Conservation (phyloP, 2,797 vertebrate genomes). For the Chelonia mydas region DNA sequence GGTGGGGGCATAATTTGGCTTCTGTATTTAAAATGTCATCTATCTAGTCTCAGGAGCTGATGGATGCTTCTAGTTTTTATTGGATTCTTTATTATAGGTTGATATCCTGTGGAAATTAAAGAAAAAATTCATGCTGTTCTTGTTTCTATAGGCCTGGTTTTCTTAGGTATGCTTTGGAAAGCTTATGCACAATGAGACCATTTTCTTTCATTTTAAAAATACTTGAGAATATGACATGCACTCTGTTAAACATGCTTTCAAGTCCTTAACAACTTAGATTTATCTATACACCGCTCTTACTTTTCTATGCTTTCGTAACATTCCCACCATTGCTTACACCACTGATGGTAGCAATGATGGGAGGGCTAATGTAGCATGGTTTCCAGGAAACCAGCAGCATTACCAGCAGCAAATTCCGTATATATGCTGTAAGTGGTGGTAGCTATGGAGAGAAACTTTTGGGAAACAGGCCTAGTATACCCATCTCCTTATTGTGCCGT, state of each 20-base stretch:
- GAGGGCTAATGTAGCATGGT: not conserved
- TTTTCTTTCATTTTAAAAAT: conserved; percentile 17
- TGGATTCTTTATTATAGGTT: conserved; percentile 3
- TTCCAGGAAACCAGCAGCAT: not conserved
- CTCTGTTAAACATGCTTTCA: not conserved
- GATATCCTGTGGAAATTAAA: not conserved
- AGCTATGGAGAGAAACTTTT: not conserved
- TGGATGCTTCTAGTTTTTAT: conserved; percentile 23
- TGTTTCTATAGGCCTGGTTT: not conserved
- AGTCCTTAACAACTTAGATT: not conserved
- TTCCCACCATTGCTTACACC: not conserved
- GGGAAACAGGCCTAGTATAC: not conserved
- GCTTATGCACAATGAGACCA: not conserved
- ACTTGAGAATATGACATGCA: not conserved
- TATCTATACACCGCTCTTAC: not conserved
- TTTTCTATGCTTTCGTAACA: not conserved
- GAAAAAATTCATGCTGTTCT: not conserved
- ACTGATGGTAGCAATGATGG: not conserved
- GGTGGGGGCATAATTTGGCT: conserved; percentile 41
- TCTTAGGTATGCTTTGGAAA: conserved; percentile 34
- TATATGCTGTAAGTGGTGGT: not conserved
- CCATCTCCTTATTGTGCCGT: not conserved
- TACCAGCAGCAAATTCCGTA: not conserved
- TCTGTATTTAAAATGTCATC: conserved; percentile 64
- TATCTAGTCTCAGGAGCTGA: conserved; percentile 38